Conservation (phyloP, 2,113 vertebrate genomes). For the Mormoops blainvillei region DNA sequence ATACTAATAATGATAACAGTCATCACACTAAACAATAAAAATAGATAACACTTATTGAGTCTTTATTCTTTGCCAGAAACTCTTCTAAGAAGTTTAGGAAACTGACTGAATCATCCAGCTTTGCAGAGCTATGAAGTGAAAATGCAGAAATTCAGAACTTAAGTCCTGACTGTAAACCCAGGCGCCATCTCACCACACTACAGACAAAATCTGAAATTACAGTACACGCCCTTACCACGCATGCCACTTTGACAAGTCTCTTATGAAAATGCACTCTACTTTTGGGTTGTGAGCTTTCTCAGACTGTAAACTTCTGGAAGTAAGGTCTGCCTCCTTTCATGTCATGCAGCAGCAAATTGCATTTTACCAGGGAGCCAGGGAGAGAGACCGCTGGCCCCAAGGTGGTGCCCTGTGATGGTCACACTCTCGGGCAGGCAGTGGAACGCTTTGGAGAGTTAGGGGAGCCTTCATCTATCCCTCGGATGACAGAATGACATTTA, state of each 20-base stretch:
- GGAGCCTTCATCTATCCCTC: not conserved
- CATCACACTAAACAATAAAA: not conserved
- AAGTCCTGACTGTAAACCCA: not conserved
- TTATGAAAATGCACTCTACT: not conserved
- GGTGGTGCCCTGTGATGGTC: not conserved
- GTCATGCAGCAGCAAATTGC: not conserved
- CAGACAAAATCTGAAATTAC: not conserved
- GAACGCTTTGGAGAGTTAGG: not conserved
- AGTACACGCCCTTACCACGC: not conserved
- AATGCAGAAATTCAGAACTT: not conserved
- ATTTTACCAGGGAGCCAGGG: not conserved
- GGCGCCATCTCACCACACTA: fast-evolving
- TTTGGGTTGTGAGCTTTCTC: not conserved
- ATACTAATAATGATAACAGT: not conserved
- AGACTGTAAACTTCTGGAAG: not conserved
- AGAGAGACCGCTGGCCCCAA: not conserved
- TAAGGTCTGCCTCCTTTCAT: not conserved
- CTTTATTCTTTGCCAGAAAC: not conserved
- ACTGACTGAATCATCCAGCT: not conserved
- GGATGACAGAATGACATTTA: not conserved
- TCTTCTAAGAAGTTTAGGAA: not conserved
- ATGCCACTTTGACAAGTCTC: not conserved
- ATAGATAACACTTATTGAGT: not conserved
- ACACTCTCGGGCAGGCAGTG: not conserved
- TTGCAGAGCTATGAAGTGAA: not conserved